Evolutionary conservation across 1,140 invertebrate genomes (phyloP), one percentile per base, ranked within the genome.

Genomic region (Choristoneura fumiferana): DNA sequence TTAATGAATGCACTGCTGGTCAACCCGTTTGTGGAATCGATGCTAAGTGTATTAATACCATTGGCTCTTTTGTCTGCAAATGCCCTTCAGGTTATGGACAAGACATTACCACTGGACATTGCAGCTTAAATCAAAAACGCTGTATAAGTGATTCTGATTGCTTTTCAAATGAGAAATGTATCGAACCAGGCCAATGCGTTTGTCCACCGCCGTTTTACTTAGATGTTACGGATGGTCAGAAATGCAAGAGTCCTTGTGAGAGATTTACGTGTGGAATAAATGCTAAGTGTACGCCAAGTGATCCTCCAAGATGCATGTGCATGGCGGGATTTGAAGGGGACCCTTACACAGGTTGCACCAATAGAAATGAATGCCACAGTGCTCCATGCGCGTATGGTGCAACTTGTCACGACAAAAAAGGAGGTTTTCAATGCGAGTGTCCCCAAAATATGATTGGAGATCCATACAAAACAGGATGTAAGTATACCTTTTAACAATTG

Each of bases 261-360:
- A 91, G 95, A 54, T 97, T 95, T 79, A 93, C 94, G 1, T 98
- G 97, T 76, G 96, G 97, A 12, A 93, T 96, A n/a, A 98, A 98
- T 83, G 94, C 96, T 0, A 95, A 96, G 87, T 98, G 97, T 77
- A 96, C 95, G 3, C 95, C 96, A 4, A 95, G 93, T 57, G 96
- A 97, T 90, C 96, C 96, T 13, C 96, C 96, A 5, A 93, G 92
- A 71, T 98, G 97, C 79, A 93, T 96, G 91, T 98, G 97, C 76
- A 92, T 94, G 76, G 87, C 93, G 45, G 96, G 97, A 1, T 97
- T 93, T 74, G 94, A 95, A 78, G 95, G 96, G 13, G 95, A 97
- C 86, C 95, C 96, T 0, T 92, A 95, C 38, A 92, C 92, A 60
- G 96, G 95, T 8, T 97, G 96, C 83, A 89, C 93, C 0, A 96